A percentile compares a stretch with the other conserved stretches of the same genome.
These are phyloP conservation scores for Astur gentilis DNA, from an alignment of 2,113 vertebrate genomes.

Conservation along the genomic window DNA sequence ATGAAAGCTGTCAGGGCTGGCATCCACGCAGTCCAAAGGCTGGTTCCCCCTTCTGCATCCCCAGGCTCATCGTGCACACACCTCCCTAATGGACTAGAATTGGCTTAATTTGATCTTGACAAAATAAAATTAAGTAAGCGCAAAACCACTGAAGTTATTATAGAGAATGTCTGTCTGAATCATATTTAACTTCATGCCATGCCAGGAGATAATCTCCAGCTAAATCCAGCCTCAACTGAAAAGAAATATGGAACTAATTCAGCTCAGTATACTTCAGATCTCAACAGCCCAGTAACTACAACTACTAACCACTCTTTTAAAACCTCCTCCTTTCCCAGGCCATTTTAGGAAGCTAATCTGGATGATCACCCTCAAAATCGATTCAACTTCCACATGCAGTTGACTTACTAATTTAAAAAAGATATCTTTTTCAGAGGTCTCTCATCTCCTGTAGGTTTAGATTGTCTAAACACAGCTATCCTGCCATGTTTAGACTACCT, in stretches of 20 bases:
- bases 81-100: slow-evolving; percentile 9
- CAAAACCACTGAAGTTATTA: slow-evolving; percentile 11
- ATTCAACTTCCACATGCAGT: neutral
- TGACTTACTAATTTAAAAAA: neutral
- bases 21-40: neutral
- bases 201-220: slow-evolving; percentile 10
- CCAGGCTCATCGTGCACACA: neutral
- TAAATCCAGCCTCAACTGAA: neutral
- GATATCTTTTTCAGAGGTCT: neutral
- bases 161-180: neutral
- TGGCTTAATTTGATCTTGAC: slow-evolving; percentile 25
- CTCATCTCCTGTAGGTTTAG: neutral
- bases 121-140: slow-evolving; percentile 14
- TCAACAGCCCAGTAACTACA: neutral
- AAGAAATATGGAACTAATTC: neutral
- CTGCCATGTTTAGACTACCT: neutral
- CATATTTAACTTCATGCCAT: neutral
- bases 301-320: neutral
- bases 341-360: neutral
- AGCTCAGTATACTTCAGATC: neutral
- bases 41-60: neutral
- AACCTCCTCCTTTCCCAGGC: neutral
- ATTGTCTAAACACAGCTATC: neutral
- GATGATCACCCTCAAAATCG: neutral
- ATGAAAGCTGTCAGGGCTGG: neutral